Conservation (phyloP, 2,797 vertebrate species). For the Sebastolobus altivelis region DNA sequence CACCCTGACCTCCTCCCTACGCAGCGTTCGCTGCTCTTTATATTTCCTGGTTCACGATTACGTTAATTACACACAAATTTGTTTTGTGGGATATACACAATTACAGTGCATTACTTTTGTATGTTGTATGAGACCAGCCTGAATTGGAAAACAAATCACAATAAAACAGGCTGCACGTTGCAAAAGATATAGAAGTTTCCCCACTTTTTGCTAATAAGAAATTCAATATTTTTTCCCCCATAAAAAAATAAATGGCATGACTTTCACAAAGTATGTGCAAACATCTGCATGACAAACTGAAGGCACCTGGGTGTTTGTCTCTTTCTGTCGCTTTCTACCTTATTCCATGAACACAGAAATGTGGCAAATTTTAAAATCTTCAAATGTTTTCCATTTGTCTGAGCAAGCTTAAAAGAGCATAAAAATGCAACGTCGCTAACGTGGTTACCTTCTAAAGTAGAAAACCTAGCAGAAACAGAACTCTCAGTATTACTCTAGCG, state of each 20-base stretch:
- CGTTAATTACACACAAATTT: no score
- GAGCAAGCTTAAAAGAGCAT: neutral
- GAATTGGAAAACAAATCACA: neutral
- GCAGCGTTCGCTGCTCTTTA: no score
- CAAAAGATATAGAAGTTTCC: no score
- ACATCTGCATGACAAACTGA: neutral
- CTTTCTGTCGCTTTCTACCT: neutral
- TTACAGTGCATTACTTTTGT: no score
- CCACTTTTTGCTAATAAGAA: neutral
- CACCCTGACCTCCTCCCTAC: no score
- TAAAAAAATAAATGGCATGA: neutral
- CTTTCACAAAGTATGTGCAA: neutral
- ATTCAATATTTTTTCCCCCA: neutral
- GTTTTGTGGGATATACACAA: no score
- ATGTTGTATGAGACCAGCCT: neutral
- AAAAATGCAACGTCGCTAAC: neutral
- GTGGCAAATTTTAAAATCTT: neutral
- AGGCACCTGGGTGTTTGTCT: neutral
- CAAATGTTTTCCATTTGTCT: neutral
- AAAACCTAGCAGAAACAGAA: neutral
- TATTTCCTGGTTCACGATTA: no score
- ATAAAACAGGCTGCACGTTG: neutral
- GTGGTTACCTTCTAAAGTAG: no score
- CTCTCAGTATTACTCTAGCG: neutral
- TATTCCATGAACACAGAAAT: neutral